Conservation (phyloP, 2,888 invertebrate species). For the Dermolepida albohirtum region DNA sequence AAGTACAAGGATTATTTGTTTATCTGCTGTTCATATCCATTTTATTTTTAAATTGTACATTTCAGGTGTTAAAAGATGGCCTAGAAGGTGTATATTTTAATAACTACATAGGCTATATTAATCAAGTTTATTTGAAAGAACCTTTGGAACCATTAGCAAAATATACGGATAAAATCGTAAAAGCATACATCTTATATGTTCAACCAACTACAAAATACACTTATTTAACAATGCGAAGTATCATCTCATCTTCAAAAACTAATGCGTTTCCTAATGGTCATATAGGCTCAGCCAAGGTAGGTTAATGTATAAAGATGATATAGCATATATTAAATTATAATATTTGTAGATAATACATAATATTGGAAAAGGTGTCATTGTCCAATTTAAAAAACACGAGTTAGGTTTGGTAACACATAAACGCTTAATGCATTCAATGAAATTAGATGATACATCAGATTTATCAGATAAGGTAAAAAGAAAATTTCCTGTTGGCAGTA, state of each 20-base stretch:
- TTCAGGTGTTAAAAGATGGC: slow-evolving; percentile 67
- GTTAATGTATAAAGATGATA: not conserved
- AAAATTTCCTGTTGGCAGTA: slow-evolving; percentile 66
- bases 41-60: too few relatives aligned
- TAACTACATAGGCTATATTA: slow-evolving; percentile 67
- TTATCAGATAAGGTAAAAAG: slow-evolving; percentile 66
- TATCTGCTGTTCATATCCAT: too few relatives aligned
- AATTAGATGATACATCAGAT: slow-evolving; percentile 61
- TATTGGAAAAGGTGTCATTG: slow-evolving; percentile 54
- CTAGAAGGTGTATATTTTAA: slow-evolving; percentile 69
- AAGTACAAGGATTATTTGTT: too few relatives aligned
- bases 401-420: slow-evolving; percentile 59
- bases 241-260: not conserved
- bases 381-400: slow-evolving; percentile 55
- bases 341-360: slow-evolving; percentile 52
- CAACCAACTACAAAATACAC: slow-evolving; percentile 77
- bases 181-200: slow-evolving; percentile 75
- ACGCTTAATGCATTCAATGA: slow-evolving; percentile 55
- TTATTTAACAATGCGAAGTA: slow-evolving; percentile 67
- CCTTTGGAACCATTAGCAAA: slow-evolving; percentile 57
- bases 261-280: slow-evolving; percentile 59
- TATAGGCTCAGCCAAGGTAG: slow-evolving; percentile 66
- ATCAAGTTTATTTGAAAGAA: slow-evolving; percentile 66
- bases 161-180: slow-evolving; percentile 66
- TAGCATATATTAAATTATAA: not conserved